These are phyloP conservation scores for Alca torda DNA, from an alignment of 2,797 vertebrate genomes.

Conservation along the genomic window DNA sequence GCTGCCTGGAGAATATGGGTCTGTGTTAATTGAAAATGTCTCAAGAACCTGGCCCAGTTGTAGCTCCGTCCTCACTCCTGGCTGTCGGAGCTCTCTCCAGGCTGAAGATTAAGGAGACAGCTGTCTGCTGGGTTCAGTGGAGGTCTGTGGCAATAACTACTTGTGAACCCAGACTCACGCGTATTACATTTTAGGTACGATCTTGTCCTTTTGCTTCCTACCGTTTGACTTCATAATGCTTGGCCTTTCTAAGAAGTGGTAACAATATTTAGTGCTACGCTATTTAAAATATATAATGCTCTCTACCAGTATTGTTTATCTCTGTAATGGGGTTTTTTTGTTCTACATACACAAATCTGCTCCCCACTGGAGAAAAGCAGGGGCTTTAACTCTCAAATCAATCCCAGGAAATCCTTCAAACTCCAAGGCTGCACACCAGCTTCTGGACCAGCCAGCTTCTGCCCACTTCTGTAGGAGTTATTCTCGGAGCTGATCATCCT, in stretches of 20 bases:
- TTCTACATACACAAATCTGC: not conserved
- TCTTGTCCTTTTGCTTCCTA: not conserved
- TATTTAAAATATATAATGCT: not conserved
- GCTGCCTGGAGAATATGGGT: not conserved
- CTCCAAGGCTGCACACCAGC: not conserved
- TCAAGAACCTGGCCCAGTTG: not conserved
- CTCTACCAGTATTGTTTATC: not conserved
- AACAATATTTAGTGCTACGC: not conserved
- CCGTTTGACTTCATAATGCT: not conserved
- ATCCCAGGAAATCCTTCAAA: not conserved
- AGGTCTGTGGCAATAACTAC: not conserved
- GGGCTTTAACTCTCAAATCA: not conserved
- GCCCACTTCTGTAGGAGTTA: not conserved
- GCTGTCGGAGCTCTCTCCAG: not conserved
- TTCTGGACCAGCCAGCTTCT: not conserved
- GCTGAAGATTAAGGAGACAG: not conserved
- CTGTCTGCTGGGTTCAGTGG: not conserved
- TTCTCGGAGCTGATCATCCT: not conserved
- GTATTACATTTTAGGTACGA: not conserved
- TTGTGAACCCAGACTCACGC: rapidly evolving
- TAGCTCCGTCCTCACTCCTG: not conserved
- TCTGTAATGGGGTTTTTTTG: not conserved
- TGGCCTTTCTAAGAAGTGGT: not conserved
- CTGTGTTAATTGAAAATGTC: rapidly evolving
- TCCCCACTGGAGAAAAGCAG: not conserved